Evolutionary conservation across 2,113 vertebrate species (phyloP), one percentile per base, ranked within the genome.

Genomic region (Hemibagrus wyckioides): DNA sequence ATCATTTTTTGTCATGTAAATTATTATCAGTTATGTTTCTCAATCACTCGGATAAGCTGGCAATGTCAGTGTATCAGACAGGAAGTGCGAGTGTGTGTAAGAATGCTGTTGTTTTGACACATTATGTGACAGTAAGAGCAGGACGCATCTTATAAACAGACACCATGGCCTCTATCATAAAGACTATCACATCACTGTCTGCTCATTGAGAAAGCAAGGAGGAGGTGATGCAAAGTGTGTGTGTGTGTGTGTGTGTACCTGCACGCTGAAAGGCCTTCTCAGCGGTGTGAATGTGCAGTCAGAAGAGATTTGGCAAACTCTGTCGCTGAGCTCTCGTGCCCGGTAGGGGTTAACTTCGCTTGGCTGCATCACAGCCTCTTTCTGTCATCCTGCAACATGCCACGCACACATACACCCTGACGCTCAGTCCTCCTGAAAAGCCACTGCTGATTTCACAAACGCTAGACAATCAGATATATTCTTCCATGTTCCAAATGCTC

Each of bases 361-460:
- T 94, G 95, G 94, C 94, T 94, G 94, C 21, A 1, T 88, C 81
- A 94, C 94, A 96, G 95, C 96, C 96, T 95, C 94, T 94, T 96
- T 96, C 96, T 96, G 96, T 96, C 95, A 96, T 93, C 94, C 92
- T 91, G 94, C 73, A 86, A 86, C 88, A 88, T 33, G 36, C 89
- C 57, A 85, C 28, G 5, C 84, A 85, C 84, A 85, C 84, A 77
- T 28, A 63, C 84, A 85, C 57, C 25, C 71, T 21, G 33, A 48
- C 80, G 92, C 71, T 10, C 50, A 93, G 95, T 93, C 93, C 92
- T 95, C 94, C 91, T 96, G 95, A 96, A 96, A 94, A 90, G 88
- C 93, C 94, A 91, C 94, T 94, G 95, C 52, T 6, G 85, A 77
- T 79, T 90, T 88, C 76, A 87, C 71, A 56, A 87, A 79, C 71